Evolutionary conservation across 2,797 vertebrate genomes (phyloP).

Genomic region (Lacerta viridis): DNA sequence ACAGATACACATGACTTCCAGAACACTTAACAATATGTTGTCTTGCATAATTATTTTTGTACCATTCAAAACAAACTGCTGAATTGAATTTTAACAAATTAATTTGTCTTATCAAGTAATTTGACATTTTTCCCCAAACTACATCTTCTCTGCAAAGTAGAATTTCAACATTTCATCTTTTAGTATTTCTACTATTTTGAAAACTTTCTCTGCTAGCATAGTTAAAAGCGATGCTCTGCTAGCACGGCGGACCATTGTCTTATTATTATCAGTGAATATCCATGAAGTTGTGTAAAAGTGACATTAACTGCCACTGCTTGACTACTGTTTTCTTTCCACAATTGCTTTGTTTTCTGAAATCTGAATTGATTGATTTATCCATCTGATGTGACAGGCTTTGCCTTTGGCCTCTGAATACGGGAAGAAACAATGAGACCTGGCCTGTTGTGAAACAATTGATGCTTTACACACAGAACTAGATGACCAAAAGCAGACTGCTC

Average conservation of each 20-base stretch:
- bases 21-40: slow-evolving; percentile 25
- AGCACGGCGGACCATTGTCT: slow-evolving; percentile 60
- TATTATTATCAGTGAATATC: slow-evolving; percentile 48
- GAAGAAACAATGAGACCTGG: neutral
- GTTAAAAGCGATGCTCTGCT: slow-evolving; percentile 15
- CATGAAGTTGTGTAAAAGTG: slow-evolving; percentile 53
- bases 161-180: slow-evolving; percentile 23
- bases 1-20: slow-evolving; percentile 39
- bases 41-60: slow-evolving; percentile 15
- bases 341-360: slow-evolving; percentile 57
- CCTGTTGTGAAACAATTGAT: neutral
- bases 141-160: slow-evolving; percentile 25
- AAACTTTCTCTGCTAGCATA: neutral
- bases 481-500: neutral
- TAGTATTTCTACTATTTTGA: too few species aligned
- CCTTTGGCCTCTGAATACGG: slow-evolving; percentile 45
- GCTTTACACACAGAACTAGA: neutral
- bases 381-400: slow-evolving; percentile 37
- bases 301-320: slow-evolving; percentile 46
- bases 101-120: neutral
- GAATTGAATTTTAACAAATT: neutral
- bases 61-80: neutral
- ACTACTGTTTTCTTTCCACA: slow-evolving; percentile 25
- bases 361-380: slow-evolving; percentile 19
- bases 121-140: neutral